Evolutionary conservation across 2,113 vertebrate genomes (phyloP).

Genomic region (Archocentrus centrarchus): DNA sequence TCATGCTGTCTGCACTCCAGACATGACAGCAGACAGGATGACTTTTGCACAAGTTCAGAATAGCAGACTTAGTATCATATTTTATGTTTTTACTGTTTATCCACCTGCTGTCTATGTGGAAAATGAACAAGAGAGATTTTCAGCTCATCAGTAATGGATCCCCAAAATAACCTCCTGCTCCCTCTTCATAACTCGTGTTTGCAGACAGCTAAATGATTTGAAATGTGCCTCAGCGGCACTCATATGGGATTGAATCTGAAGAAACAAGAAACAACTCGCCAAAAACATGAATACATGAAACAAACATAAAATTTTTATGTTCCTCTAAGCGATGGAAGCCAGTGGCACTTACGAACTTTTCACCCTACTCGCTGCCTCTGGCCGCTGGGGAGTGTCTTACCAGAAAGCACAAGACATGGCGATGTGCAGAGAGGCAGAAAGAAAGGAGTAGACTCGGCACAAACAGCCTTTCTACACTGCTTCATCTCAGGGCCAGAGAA

Average conservation of each 20-base stretch:
- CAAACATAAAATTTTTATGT: constrained; percentile 37
- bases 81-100: not conserved
- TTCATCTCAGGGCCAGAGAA: constrained; percentile 30
- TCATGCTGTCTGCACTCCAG: not conserved
- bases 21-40: too few relatives aligned
- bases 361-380: constrained; percentile 7
- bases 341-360: constrained; percentile 20
- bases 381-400: constrained; percentile 51
- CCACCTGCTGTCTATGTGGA: not conserved
- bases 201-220: not conserved
- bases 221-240: not conserved
- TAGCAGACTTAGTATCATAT: not conserved
- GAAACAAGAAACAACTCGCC: not conserved
- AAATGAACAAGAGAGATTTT: not conserved
- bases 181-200: not conserved
- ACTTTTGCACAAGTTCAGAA: too few relatives aligned
- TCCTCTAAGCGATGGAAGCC: not conserved
- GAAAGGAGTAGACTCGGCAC: constrained; percentile 32
- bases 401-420: constrained; percentile 48
- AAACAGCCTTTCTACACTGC: constrained; percentile 23
- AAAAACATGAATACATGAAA: constrained; percentile 2
- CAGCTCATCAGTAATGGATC: not conserved
- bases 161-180: not conserved
- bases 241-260: not conserved
- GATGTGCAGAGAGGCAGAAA: constrained; percentile 53